Evolutionary conservation across 1,140 invertebrate genomes (phyloP), one percentile per base, ranked within the genome.

Genomic region (Trypoxylus dichotomus): DNA sequence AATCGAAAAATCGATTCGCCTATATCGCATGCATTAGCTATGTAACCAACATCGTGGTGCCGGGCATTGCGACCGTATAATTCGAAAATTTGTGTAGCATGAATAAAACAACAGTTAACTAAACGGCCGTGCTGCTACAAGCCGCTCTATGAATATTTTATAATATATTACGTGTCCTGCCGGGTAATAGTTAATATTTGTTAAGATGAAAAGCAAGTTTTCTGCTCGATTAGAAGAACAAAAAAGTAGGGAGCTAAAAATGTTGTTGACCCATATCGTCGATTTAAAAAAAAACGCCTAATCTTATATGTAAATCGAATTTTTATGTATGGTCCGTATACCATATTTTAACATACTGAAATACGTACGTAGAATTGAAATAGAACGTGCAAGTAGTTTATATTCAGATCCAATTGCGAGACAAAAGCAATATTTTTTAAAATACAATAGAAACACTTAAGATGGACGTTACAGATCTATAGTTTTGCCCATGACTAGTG

Each of bases 101-200:
- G 60, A 68, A 68, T 68, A 68, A 68, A 68, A 68, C 19, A 68
- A 68, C 60, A 68, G 60, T 68, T 68, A 68, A 13, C 32, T 68
- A 68, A 68, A 68, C 60, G 60, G 27, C 60, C 19, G 24, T 68
- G 60, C 24, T 68, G 60, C 24, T 68, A 24, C 27, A 15, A 24
- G 25, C 24, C 7, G 24, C 27, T 24, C 21, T 8, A 24, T 68
- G 60, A 68, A 68, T 68, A 68, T 68, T 68, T 68, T 68, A 68
- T 13, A 68, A 68, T 25, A 68, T 24, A 68, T 68, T 68, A 68
- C 60, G 60, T 68, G 60, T 68, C 27, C 27, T 19, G 19, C 47
- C 15, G 24, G 21, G 60, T 68, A 68, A 68, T 27, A 68, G 60
- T 3, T 29, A 13, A 11, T 24, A 27, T 68, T 29, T 24, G 60